These are phyloP conservation scores for Rhinoderma darwinii DNA, from an alignment of 2,113 vertebrate species.

Conservation along the genomic window DNA sequence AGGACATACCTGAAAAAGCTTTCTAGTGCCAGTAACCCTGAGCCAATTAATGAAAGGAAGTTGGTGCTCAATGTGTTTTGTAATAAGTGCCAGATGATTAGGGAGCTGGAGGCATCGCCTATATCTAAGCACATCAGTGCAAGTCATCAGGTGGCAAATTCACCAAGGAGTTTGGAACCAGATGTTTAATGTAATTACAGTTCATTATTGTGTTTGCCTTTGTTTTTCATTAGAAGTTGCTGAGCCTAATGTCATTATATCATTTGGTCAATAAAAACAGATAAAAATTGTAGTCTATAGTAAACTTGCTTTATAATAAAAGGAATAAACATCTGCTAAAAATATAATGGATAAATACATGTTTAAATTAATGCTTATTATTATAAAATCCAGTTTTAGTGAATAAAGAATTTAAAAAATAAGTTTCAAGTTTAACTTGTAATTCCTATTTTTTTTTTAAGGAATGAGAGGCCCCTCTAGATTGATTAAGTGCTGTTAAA, in stretches of 20 bases:
- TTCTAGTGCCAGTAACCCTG: conserved; percentile 67
- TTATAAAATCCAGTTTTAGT: neutral
- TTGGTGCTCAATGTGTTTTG: conserved; percentile 58
- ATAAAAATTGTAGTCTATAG: neutral
- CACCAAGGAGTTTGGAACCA: conserved; percentile 67
- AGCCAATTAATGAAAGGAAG: conserved; percentile 66
- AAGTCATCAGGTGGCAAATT: conserved; percentile 73
- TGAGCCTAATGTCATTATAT: conserved; percentile 74
- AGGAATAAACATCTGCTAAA: neutral
- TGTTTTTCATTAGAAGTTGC: conserved; percentile 69
- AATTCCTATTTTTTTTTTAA: too few species aligned
- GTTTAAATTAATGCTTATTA: neutral
- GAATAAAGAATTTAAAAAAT: neutral
- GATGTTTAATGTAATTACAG: conserved; percentile 70
- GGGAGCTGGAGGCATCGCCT: conserved; percentile 64
- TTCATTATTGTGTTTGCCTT: conserved; percentile 73
- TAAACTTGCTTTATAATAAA: neutral
- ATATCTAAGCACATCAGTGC: conserved; percentile 54
- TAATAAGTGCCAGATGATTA: conserved; percentile 59
- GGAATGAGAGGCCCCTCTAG: too few species aligned
- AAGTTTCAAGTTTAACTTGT: too few species aligned
- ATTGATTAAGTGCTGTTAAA: too few species aligned
- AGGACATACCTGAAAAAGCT: conserved; percentile 63
- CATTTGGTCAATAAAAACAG: conserved; percentile 64
- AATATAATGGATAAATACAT: neutral